These are phyloP conservation scores for Plebejus argus DNA, from an alignment of 2,888 invertebrate species.

Conservation along the genomic window DNA sequence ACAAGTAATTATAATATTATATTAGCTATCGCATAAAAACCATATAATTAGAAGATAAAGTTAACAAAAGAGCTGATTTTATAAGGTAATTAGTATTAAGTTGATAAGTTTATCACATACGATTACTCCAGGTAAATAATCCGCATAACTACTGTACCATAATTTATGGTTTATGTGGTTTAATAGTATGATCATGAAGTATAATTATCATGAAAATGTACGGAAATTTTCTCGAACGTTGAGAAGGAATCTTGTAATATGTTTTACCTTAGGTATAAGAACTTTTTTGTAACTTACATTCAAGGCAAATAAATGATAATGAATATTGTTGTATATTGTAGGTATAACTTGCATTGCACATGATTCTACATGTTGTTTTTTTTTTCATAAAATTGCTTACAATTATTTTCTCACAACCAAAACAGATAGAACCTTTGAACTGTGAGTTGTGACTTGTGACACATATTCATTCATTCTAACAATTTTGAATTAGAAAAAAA, in stretches of 20 bases:
- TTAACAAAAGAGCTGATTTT: neutral
- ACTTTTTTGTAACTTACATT: neutral
- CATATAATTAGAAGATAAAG: neutral
- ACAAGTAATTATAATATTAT: no score
- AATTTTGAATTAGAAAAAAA: slow-evolving; percentile 14
- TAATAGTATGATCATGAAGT: neutral
- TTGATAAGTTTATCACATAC: slow-evolving; percentile 13
- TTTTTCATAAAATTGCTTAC: neutral
- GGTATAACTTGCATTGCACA: neutral
- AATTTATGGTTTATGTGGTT: neutral
- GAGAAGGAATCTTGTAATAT: neutral
- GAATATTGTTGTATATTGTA: neutral
- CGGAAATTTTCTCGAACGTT: neutral
- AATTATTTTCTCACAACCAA: neutral
- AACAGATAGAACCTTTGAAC: neutral
- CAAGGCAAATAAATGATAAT: neutral
- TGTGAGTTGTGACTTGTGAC: no score
- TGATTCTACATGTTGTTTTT: neutral
- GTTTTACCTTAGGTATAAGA: neutral
- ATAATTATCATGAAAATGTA: slow-evolving; percentile 2
- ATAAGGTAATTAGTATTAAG: neutral
- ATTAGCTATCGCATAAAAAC: neutral
- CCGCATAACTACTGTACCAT: neutral
- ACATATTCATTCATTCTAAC: neutral
- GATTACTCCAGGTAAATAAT: neutral